Evolutionary conservation across 1,140 invertebrate species (phyloP), one percentile per base, ranked within the genome.

Genomic region (Spodoptera frugiperda): DNA sequence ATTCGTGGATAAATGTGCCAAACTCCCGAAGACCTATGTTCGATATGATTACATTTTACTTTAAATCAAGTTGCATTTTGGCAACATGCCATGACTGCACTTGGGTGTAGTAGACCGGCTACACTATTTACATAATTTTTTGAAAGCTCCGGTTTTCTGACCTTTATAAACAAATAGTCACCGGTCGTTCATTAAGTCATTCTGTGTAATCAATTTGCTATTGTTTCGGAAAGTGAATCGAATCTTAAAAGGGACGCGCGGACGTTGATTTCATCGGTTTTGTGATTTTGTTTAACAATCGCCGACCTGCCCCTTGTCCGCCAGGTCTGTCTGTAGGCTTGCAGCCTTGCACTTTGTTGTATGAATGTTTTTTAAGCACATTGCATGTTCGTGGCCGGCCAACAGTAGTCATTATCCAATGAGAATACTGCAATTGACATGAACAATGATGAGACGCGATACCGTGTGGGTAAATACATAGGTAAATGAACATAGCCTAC

Each of bases 351-450:
- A 53, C 51, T 17, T 17, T 9, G n/a, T 17, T 44, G 44, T 44
- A 78, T 78, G 82, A 78, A 81, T 84, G 82, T 84, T 88, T 88
- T 90, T 86, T 76, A 78, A 84, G 61, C 61, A 49, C 39, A 83
- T 86, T 78, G 79, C 79, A 82, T 86, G 82, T 80, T 74, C 81
- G 73, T 77, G 76, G 54, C 68, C 78, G 67, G 74, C 73, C 75
- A 79, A 83, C 78, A 63, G 51, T 72, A 76, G 83, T 82, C 78
- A 86, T 89, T 87, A 87, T 86, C 80, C 82, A 84, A 85, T 91
- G 87, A 86, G 86, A 91, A 90, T 81, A 75, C 46, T 61, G 83
- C 82, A 85, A 87, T 85, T 86, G 83, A 80, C 79, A 83, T 81
- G 83, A 85, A 91, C 89, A 91, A 91, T 89, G 83, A 86, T 74